Evolutionary conservation across 2,888 invertebrate species (phyloP).

Genomic region (Dryobotodes eremita): DNA sequence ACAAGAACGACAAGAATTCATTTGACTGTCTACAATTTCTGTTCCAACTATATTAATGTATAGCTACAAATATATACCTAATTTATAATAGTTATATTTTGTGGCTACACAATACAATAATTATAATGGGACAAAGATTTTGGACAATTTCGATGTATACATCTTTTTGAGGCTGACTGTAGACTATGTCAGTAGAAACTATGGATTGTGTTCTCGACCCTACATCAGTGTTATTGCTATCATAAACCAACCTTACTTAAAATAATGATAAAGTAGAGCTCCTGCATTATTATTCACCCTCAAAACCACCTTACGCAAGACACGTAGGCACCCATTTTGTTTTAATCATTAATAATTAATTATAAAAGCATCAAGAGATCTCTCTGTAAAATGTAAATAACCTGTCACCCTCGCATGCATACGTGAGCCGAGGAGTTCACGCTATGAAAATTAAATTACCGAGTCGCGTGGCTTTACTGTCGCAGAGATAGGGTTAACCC

Average conservation of each 20-base stretch:
- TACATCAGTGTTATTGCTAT: not conserved
- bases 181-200: not conserved
- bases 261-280: not conserved
- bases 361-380: slow-evolving; percentile 68
- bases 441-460: slow-evolving; percentile 69
- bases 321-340: slow-evolving; percentile 14
- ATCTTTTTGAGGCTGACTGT: not conserved
- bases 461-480: slow-evolving; percentile 47
- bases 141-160: not conserved
- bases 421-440: slow-evolving; percentile 53
- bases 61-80: not conserved
- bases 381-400: slow-evolving; percentile 76
- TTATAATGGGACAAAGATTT: not conserved
- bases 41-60: not conserved
- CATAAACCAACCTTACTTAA: slow-evolving; percentile 1
- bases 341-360: slow-evolving; percentile 66
- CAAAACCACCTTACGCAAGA: slow-evolving; percentile 2
- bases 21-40: not conserved
- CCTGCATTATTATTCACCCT: slow-evolving; percentile 2
- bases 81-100: not conserved
- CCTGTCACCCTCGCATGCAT: slow-evolving; percentile 65
- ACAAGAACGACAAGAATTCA: not conserved
- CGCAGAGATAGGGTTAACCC: slow-evolving; percentile 50
- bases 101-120: not conserved
- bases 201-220: not conserved